A percentile compares a stretch with the other conserved stretches of the same genome.
These are phyloP conservation scores for Entelurus aequoreus DNA, from an alignment of 2,113 vertebrate genomes.

Conservation along the genomic window DNA sequence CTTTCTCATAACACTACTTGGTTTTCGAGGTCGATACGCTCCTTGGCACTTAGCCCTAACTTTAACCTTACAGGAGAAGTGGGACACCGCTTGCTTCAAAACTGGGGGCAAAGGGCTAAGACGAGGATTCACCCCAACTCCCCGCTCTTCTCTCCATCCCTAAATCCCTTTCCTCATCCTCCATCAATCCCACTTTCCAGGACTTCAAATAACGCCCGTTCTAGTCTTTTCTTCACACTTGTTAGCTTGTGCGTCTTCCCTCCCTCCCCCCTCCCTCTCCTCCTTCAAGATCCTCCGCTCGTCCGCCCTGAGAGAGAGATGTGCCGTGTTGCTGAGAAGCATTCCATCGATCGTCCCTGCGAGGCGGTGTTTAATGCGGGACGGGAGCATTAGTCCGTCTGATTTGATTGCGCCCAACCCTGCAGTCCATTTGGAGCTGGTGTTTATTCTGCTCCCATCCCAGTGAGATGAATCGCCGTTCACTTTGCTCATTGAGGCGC, in stretches of 20 bases:
- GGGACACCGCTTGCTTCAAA: no score
- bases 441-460: constrained; percentile 7
- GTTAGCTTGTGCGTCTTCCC: neutral
- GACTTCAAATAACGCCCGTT: neutral
- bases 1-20: no score
- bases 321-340: constrained; percentile 31
- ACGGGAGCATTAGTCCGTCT: constrained; percentile 4
- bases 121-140: no score
- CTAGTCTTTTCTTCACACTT: neutral
- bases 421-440: neutral
- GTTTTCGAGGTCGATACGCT: no score
- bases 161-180: neutral
- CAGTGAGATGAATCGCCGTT: neutral
- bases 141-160: neutral
- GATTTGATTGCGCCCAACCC: neutral
- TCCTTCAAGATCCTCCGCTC: constrained; percentile 2
- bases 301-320: constrained; percentile 3
- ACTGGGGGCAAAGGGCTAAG: no score
- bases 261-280: neutral
- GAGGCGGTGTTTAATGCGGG: constrained; percentile 20
- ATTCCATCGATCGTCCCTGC: constrained; percentile 47
- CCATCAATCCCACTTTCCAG: neutral
- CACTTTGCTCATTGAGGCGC: neutral
- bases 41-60: no score
- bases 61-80: no score